Conservation (phyloP, 1,140 invertebrate genomes). For the Epicauta chinensis region DNA sequence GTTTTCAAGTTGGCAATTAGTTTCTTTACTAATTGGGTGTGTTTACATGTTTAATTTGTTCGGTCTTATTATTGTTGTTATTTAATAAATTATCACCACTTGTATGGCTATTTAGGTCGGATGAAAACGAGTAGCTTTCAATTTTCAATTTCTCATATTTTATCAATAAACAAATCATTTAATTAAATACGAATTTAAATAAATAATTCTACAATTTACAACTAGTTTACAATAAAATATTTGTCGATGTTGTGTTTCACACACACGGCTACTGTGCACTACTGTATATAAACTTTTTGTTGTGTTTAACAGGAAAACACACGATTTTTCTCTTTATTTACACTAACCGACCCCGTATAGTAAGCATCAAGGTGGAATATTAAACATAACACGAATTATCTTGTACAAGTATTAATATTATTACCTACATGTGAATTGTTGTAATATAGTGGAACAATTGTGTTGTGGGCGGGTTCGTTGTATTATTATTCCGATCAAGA, state of each 20-base stretch:
- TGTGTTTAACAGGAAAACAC: conserved; percentile 30
- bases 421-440: conserved; percentile 25
- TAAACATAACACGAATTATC: conserved; percentile 25
- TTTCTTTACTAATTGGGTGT: conserved; percentile 18
- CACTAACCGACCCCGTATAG: conserved; percentile 17
- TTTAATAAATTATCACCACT: conserved; percentile 16
- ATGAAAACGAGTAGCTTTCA: not conserved
- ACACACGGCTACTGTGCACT: conserved; percentile 1
- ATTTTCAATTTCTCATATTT: too few species aligned
- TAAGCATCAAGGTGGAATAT: conserved; percentile 18
- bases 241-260: not conserved
- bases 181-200: too few species aligned
- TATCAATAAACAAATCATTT: too few species aligned
- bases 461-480: not conserved
- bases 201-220: conserved; percentile 3
- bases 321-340: conserved; percentile 19
- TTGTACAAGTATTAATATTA: conserved; percentile 28
- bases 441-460: conserved; percentile 15
- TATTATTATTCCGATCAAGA: not conserved
- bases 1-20: conserved; percentile 13
- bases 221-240: conserved; percentile 12
- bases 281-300: conserved; percentile 14
- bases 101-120: conserved; percentile 15
- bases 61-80: not conserved
- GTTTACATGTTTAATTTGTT: conserved; percentile 11